Conservation (phyloP, 2,888 invertebrate genomes). For the Pammene fasciana region DNA sequence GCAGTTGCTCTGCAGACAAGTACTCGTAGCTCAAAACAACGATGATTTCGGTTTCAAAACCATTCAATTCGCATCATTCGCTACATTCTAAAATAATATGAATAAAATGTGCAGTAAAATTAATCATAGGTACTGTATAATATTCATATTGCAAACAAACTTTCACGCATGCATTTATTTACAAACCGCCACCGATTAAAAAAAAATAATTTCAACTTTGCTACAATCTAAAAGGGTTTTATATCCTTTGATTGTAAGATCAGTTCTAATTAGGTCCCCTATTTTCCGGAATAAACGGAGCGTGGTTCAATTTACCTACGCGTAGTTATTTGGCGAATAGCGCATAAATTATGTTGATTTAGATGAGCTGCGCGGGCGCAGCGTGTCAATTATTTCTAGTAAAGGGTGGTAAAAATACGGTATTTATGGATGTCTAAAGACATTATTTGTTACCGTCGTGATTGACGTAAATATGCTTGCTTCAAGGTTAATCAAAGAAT, state of each 20-base stretch:
- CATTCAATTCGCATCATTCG: background rate
- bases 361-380: slow-evolving; percentile 21
- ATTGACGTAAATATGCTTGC: background rate
- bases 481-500: no score
- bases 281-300: slow-evolving; percentile 18
- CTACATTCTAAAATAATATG: background rate
- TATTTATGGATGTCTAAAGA: background rate
- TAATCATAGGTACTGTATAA: background rate
- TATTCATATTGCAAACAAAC: slow-evolving; percentile 5
- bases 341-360: slow-evolving; percentile 47
- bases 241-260: background rate
- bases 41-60: background rate
- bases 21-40: no score
- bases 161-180: slow-evolving; percentile 8
- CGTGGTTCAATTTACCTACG: slow-evolving; percentile 35
- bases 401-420: slow-evolving; percentile 34
- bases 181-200: background rate
- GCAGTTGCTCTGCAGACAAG: background rate
- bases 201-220: background rate
- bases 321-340: slow-evolving; percentile 43
- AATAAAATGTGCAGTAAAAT: slow-evolving; percentile 1
- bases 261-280: slow-evolving; percentile 20
- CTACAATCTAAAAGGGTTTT: background rate
- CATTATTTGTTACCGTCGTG: background rate
- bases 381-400: slow-evolving; percentile 38